A percentile compares a stretch with the other conserved stretches of the same genome.
Conservation (phyloP, 2,888 invertebrate species). For the Strigamia crassipes region DNA sequence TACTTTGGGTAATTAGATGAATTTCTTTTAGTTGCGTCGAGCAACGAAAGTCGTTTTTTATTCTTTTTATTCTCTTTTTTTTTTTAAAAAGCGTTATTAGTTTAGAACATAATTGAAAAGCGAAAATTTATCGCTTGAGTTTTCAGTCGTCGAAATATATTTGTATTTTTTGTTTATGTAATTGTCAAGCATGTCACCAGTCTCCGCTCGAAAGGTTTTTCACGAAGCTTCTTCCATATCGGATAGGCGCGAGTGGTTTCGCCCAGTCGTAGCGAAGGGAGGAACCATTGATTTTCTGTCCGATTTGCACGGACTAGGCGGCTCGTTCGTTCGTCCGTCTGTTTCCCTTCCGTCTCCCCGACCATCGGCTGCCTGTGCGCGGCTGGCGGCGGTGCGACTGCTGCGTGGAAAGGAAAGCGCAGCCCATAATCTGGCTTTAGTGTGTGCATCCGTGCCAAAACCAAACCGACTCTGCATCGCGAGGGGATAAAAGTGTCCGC, state of each 20-base stretch:
- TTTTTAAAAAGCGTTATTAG: not conserved
- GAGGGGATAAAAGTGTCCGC: not conserved
- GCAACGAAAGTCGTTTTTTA: not conserved
- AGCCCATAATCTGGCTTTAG: not conserved
- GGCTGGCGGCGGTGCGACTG: constrained; percentile 34
- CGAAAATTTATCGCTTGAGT: not conserved
- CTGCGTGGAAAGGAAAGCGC: not conserved
- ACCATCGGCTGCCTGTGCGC: constrained; percentile 18
- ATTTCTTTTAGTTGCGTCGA: not conserved
- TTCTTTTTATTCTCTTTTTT: not conserved
- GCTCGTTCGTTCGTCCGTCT: constrained; percentile 38
- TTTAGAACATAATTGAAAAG: not conserved
- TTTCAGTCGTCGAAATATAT: too few species aligned
- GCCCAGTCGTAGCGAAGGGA: constrained; percentile 19
- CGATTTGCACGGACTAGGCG: constrained; percentile 24
- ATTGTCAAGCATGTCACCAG: not conserved
- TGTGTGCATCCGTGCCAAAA: not conserved
- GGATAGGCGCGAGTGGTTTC: not conserved
- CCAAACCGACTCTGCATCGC: not conserved
- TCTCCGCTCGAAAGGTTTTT: not conserved
- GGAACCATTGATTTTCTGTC: constrained; percentile 34
- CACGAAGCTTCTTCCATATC: not conserved
- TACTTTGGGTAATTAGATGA: constrained; percentile 22
- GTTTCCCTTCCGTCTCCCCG: constrained; percentile 27
- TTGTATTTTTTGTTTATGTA: too few species aligned